A percentile compares a stretch with the other conserved stretches of the same genome.
phyloP scores from a whole-genome alignment of 2,113 vertebrate species.

The Perccottus glenii region DNA sequence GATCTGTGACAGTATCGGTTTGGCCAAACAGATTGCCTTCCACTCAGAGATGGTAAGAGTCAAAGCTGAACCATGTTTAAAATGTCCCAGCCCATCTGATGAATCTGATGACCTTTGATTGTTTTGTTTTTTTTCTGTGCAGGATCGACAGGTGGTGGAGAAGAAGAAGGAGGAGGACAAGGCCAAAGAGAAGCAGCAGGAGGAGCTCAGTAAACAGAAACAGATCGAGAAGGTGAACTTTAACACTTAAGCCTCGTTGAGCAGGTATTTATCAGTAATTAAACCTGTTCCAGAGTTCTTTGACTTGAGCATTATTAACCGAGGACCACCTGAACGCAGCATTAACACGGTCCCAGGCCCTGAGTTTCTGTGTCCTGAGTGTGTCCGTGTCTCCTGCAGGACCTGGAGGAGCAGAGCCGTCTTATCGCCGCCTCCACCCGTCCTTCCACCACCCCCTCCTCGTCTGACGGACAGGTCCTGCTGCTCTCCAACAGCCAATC shows the following conservation, averaged over 20 bases:
- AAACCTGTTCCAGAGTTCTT: too few species aligned
- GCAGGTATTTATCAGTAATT: too few species aligned
- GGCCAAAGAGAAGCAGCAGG: constrained; percentile 94
- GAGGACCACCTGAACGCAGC: too few species aligned
- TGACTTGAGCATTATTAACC: too few species aligned
- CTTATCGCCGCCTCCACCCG: constrained; percentile 95
- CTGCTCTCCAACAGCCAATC: constrained; percentile 95
- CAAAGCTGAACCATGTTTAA: neutral
- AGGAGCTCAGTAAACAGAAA: constrained; percentile 94
- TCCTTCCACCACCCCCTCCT: constrained; percentile 82
- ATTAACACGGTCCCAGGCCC: too few species aligned
- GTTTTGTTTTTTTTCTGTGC: neutral
- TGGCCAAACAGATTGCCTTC: constrained; percentile 97
- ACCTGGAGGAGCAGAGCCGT: constrained; percentile 96
- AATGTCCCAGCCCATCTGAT: neutral
- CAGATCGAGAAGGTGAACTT: constrained; percentile 95
- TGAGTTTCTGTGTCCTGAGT: neutral
- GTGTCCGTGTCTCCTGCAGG: constrained; percentile 71
- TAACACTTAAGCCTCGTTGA: neutral
- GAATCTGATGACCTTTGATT: too few species aligned
- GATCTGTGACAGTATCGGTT: constrained; percentile 96
- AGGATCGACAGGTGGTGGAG: constrained; percentile 88
- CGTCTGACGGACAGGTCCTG: constrained; percentile 89
- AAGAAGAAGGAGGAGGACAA: constrained; percentile 92
- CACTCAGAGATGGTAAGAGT: constrained; percentile 94